phyloP scores from a whole-genome alignment of 37 sponge, comb jelly and placozoan genomes.

The Chondrilla cf. caribensis region DNA sequence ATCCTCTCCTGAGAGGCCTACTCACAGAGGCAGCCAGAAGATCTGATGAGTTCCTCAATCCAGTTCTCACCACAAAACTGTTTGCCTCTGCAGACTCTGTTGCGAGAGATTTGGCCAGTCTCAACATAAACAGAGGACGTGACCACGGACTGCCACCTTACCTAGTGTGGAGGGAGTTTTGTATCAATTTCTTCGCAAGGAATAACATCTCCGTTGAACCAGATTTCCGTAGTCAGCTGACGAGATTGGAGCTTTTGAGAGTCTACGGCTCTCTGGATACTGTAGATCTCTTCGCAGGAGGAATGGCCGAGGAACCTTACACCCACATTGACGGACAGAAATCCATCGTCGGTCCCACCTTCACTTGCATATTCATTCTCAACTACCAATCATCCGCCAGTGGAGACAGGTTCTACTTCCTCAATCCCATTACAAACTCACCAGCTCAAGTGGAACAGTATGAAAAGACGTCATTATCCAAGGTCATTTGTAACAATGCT shows the following conservation, averaged over 20 bases:
- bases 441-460: constrained; percentile 47
- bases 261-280: constrained; percentile 23
- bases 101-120: constrained; percentile 74
- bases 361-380: constrained; percentile 85
- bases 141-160: constrained; percentile 89
- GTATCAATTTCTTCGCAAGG: constrained; percentile 11
- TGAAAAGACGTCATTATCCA: constrained; percentile 42
- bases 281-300: constrained; percentile 79
- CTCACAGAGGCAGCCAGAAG: constrained; percentile 26
- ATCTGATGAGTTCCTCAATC: constrained; percentile 67
- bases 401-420: constrained; percentile 90
- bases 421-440: constrained; percentile 66
- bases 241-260: background rate
- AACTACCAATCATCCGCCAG: constrained; percentile 62
- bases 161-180: constrained; percentile 45
- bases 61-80: constrained; percentile 59
- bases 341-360: constrained; percentile 74
- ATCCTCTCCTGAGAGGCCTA: constrained; percentile 66
- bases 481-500: constrained; percentile 85
- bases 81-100: constrained; percentile 19
- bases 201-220: constrained; percentile 13
- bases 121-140: constrained; percentile 83
- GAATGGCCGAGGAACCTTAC: constrained; percentile 66
- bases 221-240: background rate
- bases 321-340: background rate